These are phyloP conservation scores for Zonotrichia albicollis DNA, from an alignment of 2,797 vertebrate genomes.

Conservation along the genomic window DNA sequence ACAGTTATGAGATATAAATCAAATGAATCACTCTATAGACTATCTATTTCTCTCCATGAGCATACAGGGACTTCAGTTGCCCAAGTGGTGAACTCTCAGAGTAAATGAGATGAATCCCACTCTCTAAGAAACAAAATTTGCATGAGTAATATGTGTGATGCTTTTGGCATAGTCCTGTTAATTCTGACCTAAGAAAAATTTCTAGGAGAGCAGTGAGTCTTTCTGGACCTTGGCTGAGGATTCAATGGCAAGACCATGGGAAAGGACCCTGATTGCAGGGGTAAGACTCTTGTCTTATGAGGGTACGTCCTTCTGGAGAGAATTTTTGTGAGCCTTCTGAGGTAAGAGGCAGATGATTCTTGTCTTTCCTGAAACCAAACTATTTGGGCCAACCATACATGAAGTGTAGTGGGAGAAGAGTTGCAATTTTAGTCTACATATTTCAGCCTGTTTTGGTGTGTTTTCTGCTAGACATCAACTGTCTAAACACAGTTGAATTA, in stretches of 20 bases:
- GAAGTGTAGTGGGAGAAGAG: not conserved
- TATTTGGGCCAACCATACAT: not conserved
- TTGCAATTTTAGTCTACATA: not conserved
- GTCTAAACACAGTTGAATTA: not conserved
- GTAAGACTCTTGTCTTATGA: not conserved
- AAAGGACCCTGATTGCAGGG: not conserved
- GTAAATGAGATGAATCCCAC: not conserved
- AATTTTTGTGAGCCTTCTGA: not conserved
- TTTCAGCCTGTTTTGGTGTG: not conserved
- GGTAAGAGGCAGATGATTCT: not conserved
- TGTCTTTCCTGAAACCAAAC: not conserved
- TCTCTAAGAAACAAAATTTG: not conserved
- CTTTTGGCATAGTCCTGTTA: not conserved
- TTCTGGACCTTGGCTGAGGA: not conserved
- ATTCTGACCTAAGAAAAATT: not conserved
- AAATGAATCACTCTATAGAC: not conserved
- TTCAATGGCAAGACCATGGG: not conserved
- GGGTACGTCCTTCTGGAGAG: not conserved
- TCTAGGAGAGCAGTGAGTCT: not conserved
- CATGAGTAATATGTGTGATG: not conserved
- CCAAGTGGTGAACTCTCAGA: not conserved
- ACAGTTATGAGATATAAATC: not conserved
- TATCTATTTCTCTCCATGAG: not conserved
- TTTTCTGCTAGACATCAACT: not conserved
- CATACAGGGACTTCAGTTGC: not conserved